Evolutionary conservation across 1,140 invertebrate genomes (phyloP).

Genomic region (Tetragnatha versicolor): DNA sequence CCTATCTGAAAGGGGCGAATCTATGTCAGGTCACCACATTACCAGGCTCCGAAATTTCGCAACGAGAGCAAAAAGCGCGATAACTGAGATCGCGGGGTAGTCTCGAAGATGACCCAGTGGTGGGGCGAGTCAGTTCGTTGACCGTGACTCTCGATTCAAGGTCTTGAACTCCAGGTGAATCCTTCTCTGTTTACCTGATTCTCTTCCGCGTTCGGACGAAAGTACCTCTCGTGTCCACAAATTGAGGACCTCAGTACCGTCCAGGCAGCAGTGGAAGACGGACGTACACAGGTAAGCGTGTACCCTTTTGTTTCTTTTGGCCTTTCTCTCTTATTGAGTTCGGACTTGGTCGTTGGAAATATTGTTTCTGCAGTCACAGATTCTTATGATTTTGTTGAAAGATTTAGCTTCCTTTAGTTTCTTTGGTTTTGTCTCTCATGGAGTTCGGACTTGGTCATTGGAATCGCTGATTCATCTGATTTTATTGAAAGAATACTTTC

Average conservation of each 20-base stretch:
- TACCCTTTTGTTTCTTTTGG: conserved; percentile 12
- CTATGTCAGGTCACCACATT: too few relatives aligned
- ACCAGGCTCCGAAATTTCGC: not conserved
- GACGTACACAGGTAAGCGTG: conserved; percentile 8
- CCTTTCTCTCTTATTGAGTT: too few relatives aligned
- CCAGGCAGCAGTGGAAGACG: not conserved
- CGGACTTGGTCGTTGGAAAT: too few relatives aligned
- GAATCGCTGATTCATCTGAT: too few relatives aligned
- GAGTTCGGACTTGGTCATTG: too few relatives aligned
- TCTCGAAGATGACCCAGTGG: conserved; percentile 29
- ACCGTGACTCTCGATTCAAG: conserved; percentile 38
- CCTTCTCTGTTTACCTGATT: conserved; percentile 18
- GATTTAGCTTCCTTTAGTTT: too few relatives aligned
- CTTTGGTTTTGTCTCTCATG: too few relatives aligned
- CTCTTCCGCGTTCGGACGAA: conserved; percentile 39
- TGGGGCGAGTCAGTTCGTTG: conserved; percentile 31
- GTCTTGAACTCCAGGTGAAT: conserved; percentile 46
- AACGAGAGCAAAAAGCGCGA: not conserved
- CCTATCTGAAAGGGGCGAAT: too few relatives aligned
- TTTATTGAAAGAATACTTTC: too few relatives aligned
- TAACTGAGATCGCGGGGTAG: not conserved
- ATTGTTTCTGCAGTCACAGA: too few relatives aligned
- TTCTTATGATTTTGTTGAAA: too few relatives aligned
- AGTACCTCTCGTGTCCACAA: not conserved
- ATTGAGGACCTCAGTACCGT: not conserved